A percentile compares a stretch with the other conserved stretches of the same genome.
These are phyloP conservation scores for Trachelus stipa DNA, from an alignment of 2,888 invertebrate genomes.

Conservation along the genomic window DNA sequence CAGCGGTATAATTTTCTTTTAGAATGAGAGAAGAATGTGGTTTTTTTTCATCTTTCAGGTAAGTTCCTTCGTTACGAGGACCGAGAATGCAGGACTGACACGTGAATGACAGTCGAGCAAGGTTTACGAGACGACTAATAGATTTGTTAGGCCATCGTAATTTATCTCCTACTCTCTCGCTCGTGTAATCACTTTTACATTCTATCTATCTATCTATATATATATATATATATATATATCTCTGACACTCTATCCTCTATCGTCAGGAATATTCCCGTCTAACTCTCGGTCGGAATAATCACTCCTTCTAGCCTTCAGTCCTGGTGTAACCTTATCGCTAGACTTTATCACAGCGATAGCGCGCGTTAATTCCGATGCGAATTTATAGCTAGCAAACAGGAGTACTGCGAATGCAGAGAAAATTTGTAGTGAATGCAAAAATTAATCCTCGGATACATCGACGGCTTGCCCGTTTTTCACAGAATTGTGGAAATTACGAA, in stretches of 20 bases:
- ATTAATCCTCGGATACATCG: background rate
- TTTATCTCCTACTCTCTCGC: background rate
- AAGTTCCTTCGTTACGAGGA: background rate
- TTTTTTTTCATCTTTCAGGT: background rate
- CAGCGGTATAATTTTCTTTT: background rate
- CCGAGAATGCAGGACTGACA: background rate
- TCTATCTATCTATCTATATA: background rate
- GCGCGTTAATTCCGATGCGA: background rate
- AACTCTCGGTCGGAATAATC: background rate
- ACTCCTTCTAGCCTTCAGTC: background rate
- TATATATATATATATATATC: no score
- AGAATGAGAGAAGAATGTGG: background rate
- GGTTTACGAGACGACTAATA: constrained; percentile 3
- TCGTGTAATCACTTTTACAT: background rate
- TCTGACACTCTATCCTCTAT: background rate
- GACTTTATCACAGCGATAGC: background rate
- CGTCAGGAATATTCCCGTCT: background rate
- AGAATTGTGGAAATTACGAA: background rate
- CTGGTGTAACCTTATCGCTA: background rate
- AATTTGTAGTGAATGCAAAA: background rate
- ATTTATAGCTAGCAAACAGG: background rate
- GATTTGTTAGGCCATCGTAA: background rate
- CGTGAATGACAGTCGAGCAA: background rate
- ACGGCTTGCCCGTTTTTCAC: background rate
- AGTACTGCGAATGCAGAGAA: background rate